Base-by-base conservation (phyloP, 2,888 invertebrate genomes). In the Omphaloscelis lunosa region DNA sequence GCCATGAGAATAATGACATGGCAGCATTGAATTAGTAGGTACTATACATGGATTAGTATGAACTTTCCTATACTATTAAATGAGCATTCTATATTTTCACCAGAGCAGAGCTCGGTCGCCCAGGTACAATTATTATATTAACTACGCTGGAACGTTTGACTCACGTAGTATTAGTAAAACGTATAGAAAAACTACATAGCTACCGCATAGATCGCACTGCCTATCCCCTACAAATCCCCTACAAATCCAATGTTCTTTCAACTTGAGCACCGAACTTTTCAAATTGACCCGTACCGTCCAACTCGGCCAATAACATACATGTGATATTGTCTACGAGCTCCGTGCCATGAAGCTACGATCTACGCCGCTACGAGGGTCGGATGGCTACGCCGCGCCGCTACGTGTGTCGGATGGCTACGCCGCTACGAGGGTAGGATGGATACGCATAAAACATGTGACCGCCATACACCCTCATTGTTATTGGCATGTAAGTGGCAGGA, bases 401-500 rank as follows among this genome's bases (percentile, higher is more conserved):
- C 79, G 73, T 12, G 73, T 39, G 69, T 61, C 70, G 23, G 51
- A 8, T 51, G 56, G 29, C 75, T 68, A 77, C 79, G 66, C 5
- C 15, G 58, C 72, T 78, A 72, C 66, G 79, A 59, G 61, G 67
- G 65, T 82, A 29, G 56, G 17, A 15, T 34, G 29, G 59, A 61
- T 61, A 58, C 71, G 15, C 34, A 73, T 77, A 77, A 72, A 77
- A 74, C 67, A 74, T 71, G 51, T 41, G 59, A 48, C 56, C 59
- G n/a, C 29, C 65, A 56, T 45, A 58, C 63, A 58, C 29, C 51
- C 41, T 79, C 9, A 82, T 79, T 65, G 41, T 29, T 61, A 70
- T 67, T 70, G 70, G 51, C 45, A 66, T 61, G 48, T 59, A 23
- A n/a, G 58, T 29, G 27, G 8, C 34, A 27, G 51, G 20, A 39